Base-by-base conservation (phyloP, 1,140 invertebrate genomes). In the Ceratina calcarata region DNA sequence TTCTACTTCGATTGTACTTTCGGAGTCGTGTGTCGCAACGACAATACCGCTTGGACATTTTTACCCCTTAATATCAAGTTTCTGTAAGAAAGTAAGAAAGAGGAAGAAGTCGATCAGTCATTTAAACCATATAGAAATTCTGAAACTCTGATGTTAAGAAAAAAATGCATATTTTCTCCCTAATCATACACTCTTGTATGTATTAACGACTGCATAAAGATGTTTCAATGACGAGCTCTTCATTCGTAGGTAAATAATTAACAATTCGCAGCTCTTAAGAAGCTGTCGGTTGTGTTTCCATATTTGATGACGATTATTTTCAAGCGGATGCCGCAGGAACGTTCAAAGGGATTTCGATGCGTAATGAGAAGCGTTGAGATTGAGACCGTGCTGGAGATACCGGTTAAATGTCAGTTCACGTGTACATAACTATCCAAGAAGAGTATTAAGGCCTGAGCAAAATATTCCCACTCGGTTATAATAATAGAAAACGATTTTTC, bases 331-430 rank as follows among this genome's bases (percentile, higher is more conserved):
- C 20, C 22, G 18, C 0, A 6, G 51, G 8, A 45, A 22, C 72
- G 51, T 37, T 66, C 20, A 58, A 62, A 73, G 53, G 73, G 64
- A 66, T n/a, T 75, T 66, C 20, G 49, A 80, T 8, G n/a, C 20
- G 20, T 45, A 37, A 53, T 6, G 37, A 71, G 37, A 49, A 15
- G 20, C 51, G 37, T 4, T 37, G 18, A 18, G 20, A 69, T 49
- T 57, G 70, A 80, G 65, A 74, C 8, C 45, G 24, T 49, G 53
- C 22, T 20, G 24, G 32, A n/a, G 27, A 45, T 32, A 45, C 53
- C 37, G 24, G 58, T 53, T 67, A 81, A 81, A 84, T 84, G 74
- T 81, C 82, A 78, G 60, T 49, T 8, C 3, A 71, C 51, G 51
- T 32, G 12, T 64, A 65, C 65, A 60, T 24, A 74, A 45, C 37